These are phyloP conservation scores for Bibio marci DNA, from an alignment of 2,888 invertebrate genomes.

Conservation along the genomic window DNA sequence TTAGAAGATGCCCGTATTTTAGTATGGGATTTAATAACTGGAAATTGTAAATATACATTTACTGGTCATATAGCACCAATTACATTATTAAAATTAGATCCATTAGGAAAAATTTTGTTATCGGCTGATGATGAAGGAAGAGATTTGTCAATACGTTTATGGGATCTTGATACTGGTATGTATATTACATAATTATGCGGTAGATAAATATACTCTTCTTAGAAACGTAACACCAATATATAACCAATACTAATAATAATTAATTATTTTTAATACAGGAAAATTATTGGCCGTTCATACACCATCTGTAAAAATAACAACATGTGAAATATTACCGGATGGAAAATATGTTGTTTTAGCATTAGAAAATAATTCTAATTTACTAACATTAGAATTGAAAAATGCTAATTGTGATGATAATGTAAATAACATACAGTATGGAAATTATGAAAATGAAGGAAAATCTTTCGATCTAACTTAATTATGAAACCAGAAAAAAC, in stretches of 20 bases:
- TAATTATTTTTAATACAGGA: conserved; percentile 40
- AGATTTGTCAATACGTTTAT: conserved; percentile 60
- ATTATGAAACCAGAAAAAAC: no score
- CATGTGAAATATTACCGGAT: conserved; percentile 59
- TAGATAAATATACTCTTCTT: no score
- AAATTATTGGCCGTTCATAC: conserved; percentile 63
- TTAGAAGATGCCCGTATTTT: conserved; percentile 66
- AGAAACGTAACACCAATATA: no score
- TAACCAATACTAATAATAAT: no score
- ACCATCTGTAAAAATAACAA: conserved; percentile 52
- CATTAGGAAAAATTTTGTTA: conserved; percentile 51
- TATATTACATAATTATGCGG: not conserved
- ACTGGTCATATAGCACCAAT: conserved; percentile 66
- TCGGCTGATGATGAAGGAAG: conserved; percentile 54
- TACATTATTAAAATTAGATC: conserved; percentile 53
- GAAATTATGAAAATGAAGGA: conserved; percentile 37
- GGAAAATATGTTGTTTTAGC: conserved; percentile 54
- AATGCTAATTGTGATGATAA: conserved; percentile 10
- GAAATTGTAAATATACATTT: conserved; percentile 60
- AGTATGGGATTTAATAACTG: conserved; percentile 75
- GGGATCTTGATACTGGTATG: conserved; percentile 63
- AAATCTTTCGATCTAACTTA: conserved; percentile 35
- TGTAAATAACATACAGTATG: conserved; percentile 29
- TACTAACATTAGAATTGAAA: conserved; percentile 45
- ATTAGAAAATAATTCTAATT: conserved; percentile 43